Evolutionary conservation across 2,797 vertebrate species (phyloP), one percentile per base, ranked within the genome.

Genomic region (Hirundo rustica): DNA sequence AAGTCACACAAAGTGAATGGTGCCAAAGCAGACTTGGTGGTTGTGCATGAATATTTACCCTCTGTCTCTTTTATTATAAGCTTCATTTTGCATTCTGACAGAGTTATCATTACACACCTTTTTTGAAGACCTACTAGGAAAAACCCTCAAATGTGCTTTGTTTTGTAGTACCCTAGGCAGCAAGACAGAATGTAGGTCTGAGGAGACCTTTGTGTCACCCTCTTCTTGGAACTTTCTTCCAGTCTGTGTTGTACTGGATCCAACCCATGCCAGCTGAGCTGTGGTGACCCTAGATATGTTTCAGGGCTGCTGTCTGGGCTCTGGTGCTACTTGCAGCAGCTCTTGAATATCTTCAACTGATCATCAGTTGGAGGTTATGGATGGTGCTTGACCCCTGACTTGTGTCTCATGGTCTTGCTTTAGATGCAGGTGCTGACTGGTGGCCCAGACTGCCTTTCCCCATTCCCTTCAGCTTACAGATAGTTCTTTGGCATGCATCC

Each of bases 401-500:
- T n/a, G 16, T 62, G 34, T 77, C 58, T 92, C 13, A 11, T 20
- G 53, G 8, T 34, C 29, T 66, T 67, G 19, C 62, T 79, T 62
- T 70, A 90, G 73, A 70, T 34, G 20, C 60, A 82, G 47, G 34
- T 84, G 53, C 73, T 90, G 64, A 51, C 73, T 70, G 27, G 32
- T 74, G 44, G 50, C 66, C 54, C 47, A 61, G n/a, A 16, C 18
- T 58, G 54, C 70, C 60, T 73, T 93, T 60, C 53, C 36, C 30
- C 50, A 13, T 34, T 82, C 55, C 36, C n/a, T 64, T 81, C 70
- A 84, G 58, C 16, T 34, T 50, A 38, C 30, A 75, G 76, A 32
- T 92, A 81, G 45, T 26, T 77, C 30, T 79, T 86, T 95, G 94
- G 88, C 83, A 61, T 17, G 29, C 17, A 61, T 85, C 74, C 93